Evolutionary conservation across 2,113 vertebrate genomes (phyloP).

Genomic region (Ceyx melanurus): DNA sequence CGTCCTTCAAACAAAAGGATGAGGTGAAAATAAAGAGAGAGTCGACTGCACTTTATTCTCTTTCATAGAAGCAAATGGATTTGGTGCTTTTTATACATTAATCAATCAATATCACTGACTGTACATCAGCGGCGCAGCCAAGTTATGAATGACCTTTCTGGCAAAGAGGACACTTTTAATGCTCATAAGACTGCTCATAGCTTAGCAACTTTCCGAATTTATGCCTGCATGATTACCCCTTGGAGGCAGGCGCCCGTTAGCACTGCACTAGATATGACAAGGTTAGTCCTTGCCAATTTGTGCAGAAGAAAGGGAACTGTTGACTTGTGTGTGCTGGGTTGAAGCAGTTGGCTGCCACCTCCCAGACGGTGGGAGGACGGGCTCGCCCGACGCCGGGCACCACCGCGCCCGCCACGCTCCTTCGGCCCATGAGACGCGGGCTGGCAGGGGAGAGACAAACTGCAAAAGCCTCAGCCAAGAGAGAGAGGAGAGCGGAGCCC

Average conservation of each 20-base stretch:
- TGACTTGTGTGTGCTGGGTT: background rate
- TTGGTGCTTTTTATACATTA: slow-evolving; percentile 99
- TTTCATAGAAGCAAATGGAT: slow-evolving; percentile 99
- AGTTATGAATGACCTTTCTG: slow-evolving; percentile 99
- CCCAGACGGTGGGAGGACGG: background rate
- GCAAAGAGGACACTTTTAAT: slow-evolving; percentile 97
- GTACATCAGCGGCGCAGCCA: slow-evolving; percentile 94
- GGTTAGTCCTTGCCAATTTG: slow-evolving; percentile 83
- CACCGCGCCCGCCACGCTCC: background rate
- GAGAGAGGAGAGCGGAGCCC: background rate
- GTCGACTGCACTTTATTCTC: slow-evolving; percentile 89
- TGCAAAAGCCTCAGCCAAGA: too few species aligned
- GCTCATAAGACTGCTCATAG: slow-evolving; percentile 91
- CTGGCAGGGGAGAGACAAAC: background rate
- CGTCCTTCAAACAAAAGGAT: slow-evolving; percentile 94
- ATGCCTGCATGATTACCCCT: slow-evolving; percentile 91
- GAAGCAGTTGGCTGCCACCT: background rate
- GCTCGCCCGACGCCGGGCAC: fast-evolving
- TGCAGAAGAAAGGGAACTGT: slow-evolving; percentile 63
- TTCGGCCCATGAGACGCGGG: fast-evolving
- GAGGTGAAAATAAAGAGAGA: slow-evolving; percentile 95
- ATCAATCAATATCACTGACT: slow-evolving; percentile 99
- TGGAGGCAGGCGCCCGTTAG: slow-evolving; percentile 83
- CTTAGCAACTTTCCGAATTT: slow-evolving; percentile 91
- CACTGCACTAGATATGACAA: slow-evolving; percentile 80